Percentiles rank a stretch among this genome's conserved stretches.
These are phyloP conservation scores for Keiferia lycopersicella DNA, from an alignment of 2,888 invertebrate species.

Conservation along the genomic window DNA sequence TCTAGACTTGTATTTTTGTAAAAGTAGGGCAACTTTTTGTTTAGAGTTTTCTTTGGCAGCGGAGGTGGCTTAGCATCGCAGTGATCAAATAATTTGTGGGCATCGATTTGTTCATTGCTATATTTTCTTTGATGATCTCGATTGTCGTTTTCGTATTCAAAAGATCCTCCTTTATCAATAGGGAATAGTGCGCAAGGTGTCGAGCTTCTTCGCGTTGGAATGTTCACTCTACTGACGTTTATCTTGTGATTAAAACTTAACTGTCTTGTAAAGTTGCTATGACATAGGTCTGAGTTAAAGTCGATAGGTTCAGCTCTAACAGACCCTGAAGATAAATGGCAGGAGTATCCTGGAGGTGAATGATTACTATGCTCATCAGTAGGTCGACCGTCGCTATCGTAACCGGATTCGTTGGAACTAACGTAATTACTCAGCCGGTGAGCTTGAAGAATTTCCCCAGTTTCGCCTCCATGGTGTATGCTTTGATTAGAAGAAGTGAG, in stretches of 20 bases:
- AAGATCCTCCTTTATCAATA: conserved; percentile 58
- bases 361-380: conserved; percentile 79
- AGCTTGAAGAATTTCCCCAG: conserved; percentile 80
- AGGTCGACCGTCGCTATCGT: conserved; percentile 88
- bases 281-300: conserved; percentile 54
- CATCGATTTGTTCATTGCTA: conserved; percentile 43
- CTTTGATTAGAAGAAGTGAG: conserved; percentile 72
- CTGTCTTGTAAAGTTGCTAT: conserved; percentile 68
- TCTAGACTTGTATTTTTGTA: conserved; percentile 76
- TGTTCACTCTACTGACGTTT: conserved; percentile 66
- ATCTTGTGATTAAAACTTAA: conserved; percentile 73
- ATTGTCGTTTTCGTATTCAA: conserved; percentile 61
- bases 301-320: conserved; percentile 52
- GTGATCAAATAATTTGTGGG: conserved; percentile 52
- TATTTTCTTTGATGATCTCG: conserved; percentile 50
- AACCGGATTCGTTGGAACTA: conserved; percentile 91
- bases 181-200: conserved; percentile 76
- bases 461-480: conserved; percentile 79
- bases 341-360: conserved; percentile 79
- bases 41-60: conserved; percentile 71
- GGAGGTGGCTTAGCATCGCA: conserved; percentile 71
- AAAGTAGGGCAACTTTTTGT: conserved; percentile 67
- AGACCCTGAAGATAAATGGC: conserved; percentile 62
- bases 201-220: conserved; percentile 70
- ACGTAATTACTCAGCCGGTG: conserved; percentile 87